Evolutionary conservation across 2,888 invertebrate species (phyloP).

Genomic region (Siphonodentalium dalli): DNA sequence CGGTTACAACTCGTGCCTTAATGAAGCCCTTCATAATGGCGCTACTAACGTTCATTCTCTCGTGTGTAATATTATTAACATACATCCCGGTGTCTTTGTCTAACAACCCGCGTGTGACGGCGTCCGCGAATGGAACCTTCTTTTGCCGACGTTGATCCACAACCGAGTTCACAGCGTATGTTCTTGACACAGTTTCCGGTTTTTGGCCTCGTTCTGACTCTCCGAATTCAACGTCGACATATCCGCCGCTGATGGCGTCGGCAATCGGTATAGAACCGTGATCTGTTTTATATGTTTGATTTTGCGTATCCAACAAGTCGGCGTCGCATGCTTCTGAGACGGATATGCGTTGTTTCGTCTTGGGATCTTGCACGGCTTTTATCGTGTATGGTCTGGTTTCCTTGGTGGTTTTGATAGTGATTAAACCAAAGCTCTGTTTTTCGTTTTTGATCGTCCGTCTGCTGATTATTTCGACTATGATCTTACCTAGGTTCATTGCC

Average conservation of each 20-base stretch:
- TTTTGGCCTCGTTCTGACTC: conserved; percentile 16
- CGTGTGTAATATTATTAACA: conserved; percentile 53
- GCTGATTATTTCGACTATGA: conserved; percentile 53
- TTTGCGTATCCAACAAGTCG: conserved; percentile 42
- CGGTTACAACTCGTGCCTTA: conserved; percentile 55
- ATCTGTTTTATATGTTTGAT: conserved; percentile 40
- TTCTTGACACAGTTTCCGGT: conserved; percentile 47
- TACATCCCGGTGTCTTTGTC: conserved; percentile 54
- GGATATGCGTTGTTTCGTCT: conserved; percentile 36
- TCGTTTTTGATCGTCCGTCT: conserved; percentile 55
- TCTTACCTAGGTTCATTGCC: conserved; percentile 57
- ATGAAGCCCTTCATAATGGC: conserved; percentile 63
- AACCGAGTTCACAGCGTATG: conserved; percentile 60
- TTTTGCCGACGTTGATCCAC: conserved; percentile 48
- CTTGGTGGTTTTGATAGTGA: conserved; percentile 57
- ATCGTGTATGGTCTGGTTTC: conserved; percentile 56
- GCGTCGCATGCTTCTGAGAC: conserved; percentile 38
- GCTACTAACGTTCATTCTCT: conserved; percentile 53
- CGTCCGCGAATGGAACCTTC: conserved; percentile 49
- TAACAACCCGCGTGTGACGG: conserved; percentile 44
- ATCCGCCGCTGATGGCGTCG: conserved; percentile 53
- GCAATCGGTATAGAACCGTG: conserved; percentile 40
- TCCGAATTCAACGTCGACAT: conserved; percentile 51
- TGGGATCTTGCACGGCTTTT: conserved; percentile 40
- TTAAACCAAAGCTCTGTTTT: conserved; percentile 57